A percentile compares a stretch with the other conserved stretches of the same genome.
These are phyloP conservation scores for Mystacornis crossleyi DNA, from an alignment of 2,113 vertebrate genomes.

Conservation along the genomic window DNA sequence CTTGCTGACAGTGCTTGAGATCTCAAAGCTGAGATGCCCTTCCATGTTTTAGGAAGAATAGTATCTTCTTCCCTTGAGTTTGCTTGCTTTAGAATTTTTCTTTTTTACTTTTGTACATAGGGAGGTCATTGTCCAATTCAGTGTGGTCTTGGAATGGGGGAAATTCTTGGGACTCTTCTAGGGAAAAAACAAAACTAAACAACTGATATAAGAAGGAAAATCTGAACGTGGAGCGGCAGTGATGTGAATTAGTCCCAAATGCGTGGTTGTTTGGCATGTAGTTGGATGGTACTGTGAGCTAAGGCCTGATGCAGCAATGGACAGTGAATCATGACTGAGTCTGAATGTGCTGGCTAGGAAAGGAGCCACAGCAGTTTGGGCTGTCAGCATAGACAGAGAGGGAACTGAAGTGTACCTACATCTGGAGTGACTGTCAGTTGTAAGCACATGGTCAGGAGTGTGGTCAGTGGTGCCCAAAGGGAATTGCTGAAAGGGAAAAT, in stretches of 20 bases:
- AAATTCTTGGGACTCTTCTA: background rate
- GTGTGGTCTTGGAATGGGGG: background rate
- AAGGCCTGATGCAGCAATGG: background rate
- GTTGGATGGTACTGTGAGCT: background rate
- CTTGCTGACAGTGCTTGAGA: background rate
- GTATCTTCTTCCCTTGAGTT: background rate
- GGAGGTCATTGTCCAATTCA: background rate
- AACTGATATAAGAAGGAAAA: background rate
- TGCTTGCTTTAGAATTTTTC: background rate
- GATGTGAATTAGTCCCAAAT: background rate
- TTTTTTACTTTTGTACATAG: background rate
- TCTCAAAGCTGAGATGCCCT: background rate
- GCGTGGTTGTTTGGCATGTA: background rate
- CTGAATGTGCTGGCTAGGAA: background rate
- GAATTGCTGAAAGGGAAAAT: background rate
- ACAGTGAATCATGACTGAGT: background rate
- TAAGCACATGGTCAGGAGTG: background rate
- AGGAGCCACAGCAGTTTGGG: background rate
- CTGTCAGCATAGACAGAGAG: background rate
- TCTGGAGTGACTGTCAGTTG: background rate
- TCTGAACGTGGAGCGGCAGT: background rate
- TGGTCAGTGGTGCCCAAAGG: background rate
- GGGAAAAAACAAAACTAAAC: background rate
- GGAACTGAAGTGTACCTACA: background rate
- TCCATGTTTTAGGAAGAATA: background rate